Evolutionary conservation across 2,888 invertebrate species (phyloP).

Genomic region (Xanthia togata): DNA sequence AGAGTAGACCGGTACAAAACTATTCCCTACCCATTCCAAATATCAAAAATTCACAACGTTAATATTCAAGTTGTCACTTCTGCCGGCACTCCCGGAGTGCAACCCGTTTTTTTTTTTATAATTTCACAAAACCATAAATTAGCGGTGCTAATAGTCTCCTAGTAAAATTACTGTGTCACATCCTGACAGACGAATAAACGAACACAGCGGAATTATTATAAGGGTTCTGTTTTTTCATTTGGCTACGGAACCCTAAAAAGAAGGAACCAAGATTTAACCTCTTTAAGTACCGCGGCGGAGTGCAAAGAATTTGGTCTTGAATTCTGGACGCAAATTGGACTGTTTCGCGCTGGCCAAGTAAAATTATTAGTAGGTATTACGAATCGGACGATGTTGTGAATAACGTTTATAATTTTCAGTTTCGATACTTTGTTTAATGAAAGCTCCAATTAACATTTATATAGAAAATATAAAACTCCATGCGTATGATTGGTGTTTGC

Average conservation of each 20-base stretch:
- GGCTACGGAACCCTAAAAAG: constrained; percentile 7
- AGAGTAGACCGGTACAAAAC: no score
- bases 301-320: constrained; percentile 15
- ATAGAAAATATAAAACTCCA: no score
- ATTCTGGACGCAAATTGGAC: constrained; percentile 3
- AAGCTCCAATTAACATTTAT: no score
- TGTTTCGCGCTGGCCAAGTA: not conserved
- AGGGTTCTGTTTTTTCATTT: not conserved
- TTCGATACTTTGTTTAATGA: not conserved
- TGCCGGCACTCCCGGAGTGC: no score
- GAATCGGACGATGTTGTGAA: not conserved
- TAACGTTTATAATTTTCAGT: not conserved
- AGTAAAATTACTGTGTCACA: not conserved
- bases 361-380: not conserved
- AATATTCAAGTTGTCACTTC: no score
- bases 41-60: no score
- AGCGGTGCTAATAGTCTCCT: not conserved
- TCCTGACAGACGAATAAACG: no score
- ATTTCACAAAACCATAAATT: no score
- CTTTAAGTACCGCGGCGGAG: constrained; percentile 12
- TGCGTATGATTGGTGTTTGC: no score
- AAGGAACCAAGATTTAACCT: constrained; percentile 21
- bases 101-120: not conserved
- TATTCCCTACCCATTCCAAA: no score
- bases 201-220: not conserved